phyloP scores from a whole-genome alignment of 1,140 invertebrate genomes.

The Gryllus bimaculatus region DNA sequence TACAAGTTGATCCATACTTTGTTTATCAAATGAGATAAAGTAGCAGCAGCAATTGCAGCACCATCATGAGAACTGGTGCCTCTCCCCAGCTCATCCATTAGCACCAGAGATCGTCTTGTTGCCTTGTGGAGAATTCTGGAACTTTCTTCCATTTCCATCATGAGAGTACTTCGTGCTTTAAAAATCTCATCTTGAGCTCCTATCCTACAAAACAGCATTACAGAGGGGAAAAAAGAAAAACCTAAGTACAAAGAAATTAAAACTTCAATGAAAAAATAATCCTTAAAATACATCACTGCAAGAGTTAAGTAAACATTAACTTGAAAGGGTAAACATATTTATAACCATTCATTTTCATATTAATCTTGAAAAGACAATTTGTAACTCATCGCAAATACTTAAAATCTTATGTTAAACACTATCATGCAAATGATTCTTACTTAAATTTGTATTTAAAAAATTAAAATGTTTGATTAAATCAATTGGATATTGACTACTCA shows the following conservation, averaged over 20 bases:
- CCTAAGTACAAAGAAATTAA: not conserved
- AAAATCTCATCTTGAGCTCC: conserved; percentile 44
- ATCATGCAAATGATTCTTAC: no score
- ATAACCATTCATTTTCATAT: no score
- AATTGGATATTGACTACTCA: no score
- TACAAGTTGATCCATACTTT: conserved; percentile 3
- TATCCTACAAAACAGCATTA: conserved; percentile 32
- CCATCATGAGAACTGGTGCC: conserved; percentile 56
- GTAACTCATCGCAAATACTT: no score
- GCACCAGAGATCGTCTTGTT: conserved; percentile 43
- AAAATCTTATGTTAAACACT: no score
- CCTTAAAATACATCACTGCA: no score
- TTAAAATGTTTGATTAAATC: no score
- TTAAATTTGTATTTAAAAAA: no score
- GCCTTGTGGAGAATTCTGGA: conserved; percentile 44
- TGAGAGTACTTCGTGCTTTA: conserved; percentile 48
- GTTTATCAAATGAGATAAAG: conserved; percentile 8
- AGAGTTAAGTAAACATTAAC: no score
- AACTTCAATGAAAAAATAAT: no score
- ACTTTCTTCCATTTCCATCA: conserved; percentile 52
- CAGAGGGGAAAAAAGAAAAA: not conserved
- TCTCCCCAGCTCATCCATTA: conserved; percentile 52
- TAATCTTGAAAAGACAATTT: no score
- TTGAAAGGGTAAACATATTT: no score
- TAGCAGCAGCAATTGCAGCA: conserved; percentile 42